Evolutionary conservation across 1,140 invertebrate genomes (phyloP), one percentile per base, ranked within the genome.

Genomic region (Linepithema humile): DNA sequence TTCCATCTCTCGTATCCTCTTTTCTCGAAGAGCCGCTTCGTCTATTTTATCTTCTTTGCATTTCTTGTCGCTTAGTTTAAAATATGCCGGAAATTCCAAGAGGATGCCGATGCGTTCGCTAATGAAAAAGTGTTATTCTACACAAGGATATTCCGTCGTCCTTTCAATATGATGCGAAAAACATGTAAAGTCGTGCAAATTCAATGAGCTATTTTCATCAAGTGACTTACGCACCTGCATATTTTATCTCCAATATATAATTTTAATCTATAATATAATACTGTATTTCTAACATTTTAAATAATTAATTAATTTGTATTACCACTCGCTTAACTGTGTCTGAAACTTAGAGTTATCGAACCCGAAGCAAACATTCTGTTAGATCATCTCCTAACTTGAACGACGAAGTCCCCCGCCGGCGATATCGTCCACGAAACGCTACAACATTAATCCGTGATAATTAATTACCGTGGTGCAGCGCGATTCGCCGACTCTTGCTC

Each of bases 391-490:
- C 4, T 35, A 53, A 48, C 15, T 69, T 78, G 43, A 62, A 55
- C 38, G 29, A n/a, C n/a, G 17, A 60, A 38, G 75, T 67, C 20
- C 23, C 73, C 73, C 80, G 35, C 26, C 45, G 65, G 17, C 20
- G 23, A 53, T 38, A 35, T 17, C 45, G 38, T n/a, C 29, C 29
- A 40, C 10, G 72, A 40, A 67, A 78, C 57, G 65, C 59, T 87
- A 77, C 70, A 80, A 84, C 69, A 84, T 88, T 87, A 87, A 88
- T 88, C 86, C 82, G 35, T 60, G 67, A 70, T 84, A 84, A 87
- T 88, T 88, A 88, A 88, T 88, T 87, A 87, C 55, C 62, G 67
- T 70, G 82, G 45, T 72, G 53, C 57, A 53, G 72, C 64, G 50
- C 85, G 74, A 62, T 64, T 48, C 82, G 69, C 55, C 70, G 69